These are phyloP conservation scores for Papilio helenus DNA, from an alignment of 1,140 invertebrate species.

Conservation along the genomic window DNA sequence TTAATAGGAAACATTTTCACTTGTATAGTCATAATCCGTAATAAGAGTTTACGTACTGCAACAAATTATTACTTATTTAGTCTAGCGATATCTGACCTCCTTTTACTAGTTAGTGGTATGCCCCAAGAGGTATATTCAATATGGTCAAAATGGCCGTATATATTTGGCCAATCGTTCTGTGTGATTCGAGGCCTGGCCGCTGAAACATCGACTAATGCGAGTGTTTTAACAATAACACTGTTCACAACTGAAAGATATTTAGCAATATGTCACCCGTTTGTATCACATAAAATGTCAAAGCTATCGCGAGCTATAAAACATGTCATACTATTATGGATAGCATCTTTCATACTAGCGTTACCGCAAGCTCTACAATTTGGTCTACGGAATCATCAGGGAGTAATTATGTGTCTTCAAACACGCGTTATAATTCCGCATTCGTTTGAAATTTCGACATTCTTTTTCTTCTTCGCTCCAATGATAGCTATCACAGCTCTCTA, in stretches of 20 bases:
- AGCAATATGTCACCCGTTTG: conserved; percentile 90
- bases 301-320: conserved; percentile 89
- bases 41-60: conserved; percentile 96
- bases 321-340: conserved; percentile 89
- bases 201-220: conserved; percentile 96
- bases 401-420: conserved; percentile 84
- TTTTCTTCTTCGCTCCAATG: conserved; percentile 95
- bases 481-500: conserved; percentile 93
- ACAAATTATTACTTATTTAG: conserved; percentile 98
- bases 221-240: conserved; percentile 93
- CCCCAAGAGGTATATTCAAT: conserved; percentile 94
- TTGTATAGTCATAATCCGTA: conserved; percentile 95
- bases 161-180: conserved; percentile 94
- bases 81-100: conserved; percentile 95
- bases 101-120: conserved; percentile 91
- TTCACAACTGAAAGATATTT: conserved; percentile 93
- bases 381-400: conserved; percentile 77
- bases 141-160: conserved; percentile 94
- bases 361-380: conserved; percentile 91
- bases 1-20: conserved; percentile 95
- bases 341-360: conserved; percentile 89
- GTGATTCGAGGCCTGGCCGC: conserved; percentile 91
- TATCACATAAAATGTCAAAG: conserved; percentile 93
- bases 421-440: conserved; percentile 87
- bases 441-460: conserved; percentile 92